phyloP scores from a whole-genome alignment of 1,140 invertebrate genomes.

The Sminthurides bifidus region DNA sequence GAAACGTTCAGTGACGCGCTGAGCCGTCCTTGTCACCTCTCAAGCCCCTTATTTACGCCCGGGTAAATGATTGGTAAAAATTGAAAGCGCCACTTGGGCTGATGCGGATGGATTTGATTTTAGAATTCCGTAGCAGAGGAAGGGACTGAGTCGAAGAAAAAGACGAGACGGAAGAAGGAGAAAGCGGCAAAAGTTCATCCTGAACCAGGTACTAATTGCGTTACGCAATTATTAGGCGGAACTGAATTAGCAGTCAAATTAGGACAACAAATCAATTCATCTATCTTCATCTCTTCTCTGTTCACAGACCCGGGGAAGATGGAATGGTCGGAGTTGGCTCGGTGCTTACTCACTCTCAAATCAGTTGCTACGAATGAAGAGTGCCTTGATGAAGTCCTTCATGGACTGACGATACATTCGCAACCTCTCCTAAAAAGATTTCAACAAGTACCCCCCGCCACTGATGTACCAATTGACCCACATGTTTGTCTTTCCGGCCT shows the following conservation, averaged over 20 bases:
- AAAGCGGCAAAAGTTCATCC: slow-evolving; percentile 22
- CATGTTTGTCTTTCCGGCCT: slow-evolving; percentile 29
- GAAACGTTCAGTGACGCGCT: too few relatives aligned
- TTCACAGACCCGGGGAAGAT: slow-evolving; percentile 24
- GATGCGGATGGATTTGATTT: too few relatives aligned
- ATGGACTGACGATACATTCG: slow-evolving; percentile 27
- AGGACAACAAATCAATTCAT: too few relatives aligned
- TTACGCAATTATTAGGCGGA: too few relatives aligned
- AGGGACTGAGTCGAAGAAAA: slow-evolving; percentile 27
- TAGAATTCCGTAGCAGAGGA: slow-evolving; percentile 6
- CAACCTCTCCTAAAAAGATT: slow-evolving; percentile 27
- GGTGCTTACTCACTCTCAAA: slow-evolving; percentile 29
- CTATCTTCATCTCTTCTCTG: too few relatives aligned
- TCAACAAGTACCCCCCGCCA: slow-evolving; percentile 30
- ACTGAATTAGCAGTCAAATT: too few relatives aligned
- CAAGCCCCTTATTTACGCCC: too few relatives aligned
- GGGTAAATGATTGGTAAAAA: too few relatives aligned
- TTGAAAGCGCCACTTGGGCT: too few relatives aligned
- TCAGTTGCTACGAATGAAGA: slow-evolving; percentile 30
- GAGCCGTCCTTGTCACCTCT: too few relatives aligned
- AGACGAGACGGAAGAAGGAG: slow-evolving; percentile 24
- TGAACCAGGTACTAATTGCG: slow-evolving; percentile 22
- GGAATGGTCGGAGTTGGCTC: slow-evolving; percentile 31
- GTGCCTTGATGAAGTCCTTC: slow-evolving; percentile 32
- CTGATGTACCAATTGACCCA: slow-evolving; percentile 27